Evolutionary conservation across 2,797 vertebrate species (phyloP).

Genomic region (Necrosyrtes monachus): DNA sequence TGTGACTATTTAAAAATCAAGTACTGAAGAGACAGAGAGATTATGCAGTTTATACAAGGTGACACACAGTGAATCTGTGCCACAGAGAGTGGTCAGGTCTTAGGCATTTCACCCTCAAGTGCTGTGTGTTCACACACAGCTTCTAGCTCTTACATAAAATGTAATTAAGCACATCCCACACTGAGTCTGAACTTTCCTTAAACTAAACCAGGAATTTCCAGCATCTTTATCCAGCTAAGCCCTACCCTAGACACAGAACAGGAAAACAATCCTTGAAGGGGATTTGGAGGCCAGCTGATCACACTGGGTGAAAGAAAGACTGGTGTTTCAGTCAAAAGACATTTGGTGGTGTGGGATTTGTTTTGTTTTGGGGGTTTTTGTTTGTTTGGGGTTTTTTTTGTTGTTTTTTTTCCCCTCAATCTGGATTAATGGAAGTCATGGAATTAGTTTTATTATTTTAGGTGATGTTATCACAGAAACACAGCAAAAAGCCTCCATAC

Average conservation of each 20-base stretch:
- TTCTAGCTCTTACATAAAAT: background rate
- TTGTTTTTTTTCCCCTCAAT: rapidly evolving
- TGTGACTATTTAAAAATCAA: background rate
- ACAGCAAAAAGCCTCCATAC: background rate
- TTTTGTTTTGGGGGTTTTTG: background rate
- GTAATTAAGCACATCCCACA: background rate
- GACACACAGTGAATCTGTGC: background rate
- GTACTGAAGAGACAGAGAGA: background rate
- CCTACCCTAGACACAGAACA: background rate
- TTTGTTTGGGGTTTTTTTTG: background rate
- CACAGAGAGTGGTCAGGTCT: background rate
- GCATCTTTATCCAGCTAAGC: background rate
- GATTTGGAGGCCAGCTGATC: background rate
- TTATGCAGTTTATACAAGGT: background rate
- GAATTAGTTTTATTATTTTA: background rate
- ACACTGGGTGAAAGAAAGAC: background rate
- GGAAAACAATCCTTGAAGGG: background rate
- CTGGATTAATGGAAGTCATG: background rate
- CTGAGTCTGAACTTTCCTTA: background rate
- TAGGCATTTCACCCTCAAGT: background rate
- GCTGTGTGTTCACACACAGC: rapidly evolving
- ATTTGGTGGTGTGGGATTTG: rapidly evolving
- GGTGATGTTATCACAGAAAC: background rate
- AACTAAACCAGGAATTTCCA: background rate
- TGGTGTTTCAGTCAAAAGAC: background rate